Evolutionary conservation across 2,113 vertebrate genomes (phyloP).

Genomic region (Nestor notabilis): DNA sequence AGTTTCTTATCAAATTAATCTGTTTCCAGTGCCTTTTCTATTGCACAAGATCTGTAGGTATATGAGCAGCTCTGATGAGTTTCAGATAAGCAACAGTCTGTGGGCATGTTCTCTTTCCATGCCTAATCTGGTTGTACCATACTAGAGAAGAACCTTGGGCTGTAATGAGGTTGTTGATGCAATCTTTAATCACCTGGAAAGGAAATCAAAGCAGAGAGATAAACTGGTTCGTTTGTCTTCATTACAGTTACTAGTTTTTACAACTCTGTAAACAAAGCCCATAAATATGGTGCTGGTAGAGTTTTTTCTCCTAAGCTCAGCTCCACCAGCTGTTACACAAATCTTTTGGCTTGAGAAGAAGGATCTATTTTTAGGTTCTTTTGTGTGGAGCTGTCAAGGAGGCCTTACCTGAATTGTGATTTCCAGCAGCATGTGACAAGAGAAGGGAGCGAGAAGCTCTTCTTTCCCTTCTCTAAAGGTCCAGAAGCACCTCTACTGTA

Average conservation of each 20-base stretch:
- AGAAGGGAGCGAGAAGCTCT: not conserved
- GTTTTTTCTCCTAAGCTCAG: not conserved
- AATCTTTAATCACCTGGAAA: slow-evolving; percentile 35
- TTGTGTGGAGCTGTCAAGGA: not conserved
- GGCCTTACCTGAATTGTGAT: not conserved
- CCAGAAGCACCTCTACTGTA: not conserved
- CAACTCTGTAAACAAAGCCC: slow-evolving; percentile 18
- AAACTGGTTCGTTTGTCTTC: slow-evolving; percentile 57
- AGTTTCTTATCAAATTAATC: not conserved
- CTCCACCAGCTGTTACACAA: slow-evolving; percentile 5
- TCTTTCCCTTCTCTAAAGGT: not conserved
- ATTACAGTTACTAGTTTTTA: slow-evolving; percentile 63
- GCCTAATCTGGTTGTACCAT: not conserved
- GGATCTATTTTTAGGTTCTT: not conserved
- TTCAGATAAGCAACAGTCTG: not conserved
- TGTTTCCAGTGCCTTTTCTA: not conserved
- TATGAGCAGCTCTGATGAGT: not conserved
- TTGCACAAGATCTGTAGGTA: not conserved
- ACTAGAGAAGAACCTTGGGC: not conserved
- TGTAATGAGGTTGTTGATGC: not conserved
- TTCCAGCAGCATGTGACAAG: not conserved
- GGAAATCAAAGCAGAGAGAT: slow-evolving; percentile 46
- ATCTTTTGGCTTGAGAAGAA: not conserved
- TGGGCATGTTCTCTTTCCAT: not conserved
- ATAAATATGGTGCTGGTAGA: slow-evolving; percentile 14